These are phyloP conservation scores for Chymomyza costata DNA, from an alignment of 1,140 invertebrate species.

Conservation along the genomic window DNA sequence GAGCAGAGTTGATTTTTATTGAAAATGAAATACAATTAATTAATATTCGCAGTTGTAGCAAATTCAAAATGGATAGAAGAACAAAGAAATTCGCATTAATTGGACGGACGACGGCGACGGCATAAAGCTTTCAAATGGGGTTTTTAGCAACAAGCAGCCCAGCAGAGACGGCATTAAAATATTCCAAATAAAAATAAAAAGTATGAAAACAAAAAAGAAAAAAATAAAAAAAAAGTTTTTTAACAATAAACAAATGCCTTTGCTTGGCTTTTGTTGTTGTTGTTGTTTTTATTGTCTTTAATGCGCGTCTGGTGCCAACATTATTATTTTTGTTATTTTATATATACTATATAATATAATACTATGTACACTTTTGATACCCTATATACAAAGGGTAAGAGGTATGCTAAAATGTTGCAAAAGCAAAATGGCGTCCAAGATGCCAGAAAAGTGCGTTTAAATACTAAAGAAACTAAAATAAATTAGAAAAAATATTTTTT, in stretches of 20 bases:
- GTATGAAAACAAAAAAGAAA: slow-evolving; percentile 9
- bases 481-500: too few species aligned
- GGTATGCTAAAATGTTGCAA: too few species aligned
- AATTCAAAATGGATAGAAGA: slow-evolving; percentile 36
- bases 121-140: too few species aligned
- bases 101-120: slow-evolving; percentile 8
- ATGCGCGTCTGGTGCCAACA: slow-evolving; percentile 62
- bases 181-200: slow-evolving; percentile 21
- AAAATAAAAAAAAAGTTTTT: slow-evolving; percentile 41
- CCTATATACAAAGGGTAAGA: too few species aligned
- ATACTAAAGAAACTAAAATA: too few species aligned
- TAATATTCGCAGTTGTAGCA: slow-evolving; percentile 49
- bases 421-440: too few species aligned
- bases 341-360: too few species aligned
- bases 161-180: slow-evolving; percentile 34
- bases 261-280: slow-evolving; percentile 6
- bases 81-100: slow-evolving; percentile 55
- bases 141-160: too few species aligned
- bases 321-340: slow-evolving; percentile 17
- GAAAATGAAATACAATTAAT: slow-evolving; percentile 30
- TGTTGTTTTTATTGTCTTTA: slow-evolving; percentile 30
- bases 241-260: slow-evolving; percentile 52
- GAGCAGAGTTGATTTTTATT: too few species aligned
- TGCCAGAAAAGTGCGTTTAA: too few species aligned
- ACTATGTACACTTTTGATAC: too few species aligned